Percentiles rank a stretch among this genome's conserved stretches.
These are phyloP conservation scores for Oxyteleia sp. DNA, from an alignment of 2,888 invertebrate species.

Conservation along the genomic window DNA sequence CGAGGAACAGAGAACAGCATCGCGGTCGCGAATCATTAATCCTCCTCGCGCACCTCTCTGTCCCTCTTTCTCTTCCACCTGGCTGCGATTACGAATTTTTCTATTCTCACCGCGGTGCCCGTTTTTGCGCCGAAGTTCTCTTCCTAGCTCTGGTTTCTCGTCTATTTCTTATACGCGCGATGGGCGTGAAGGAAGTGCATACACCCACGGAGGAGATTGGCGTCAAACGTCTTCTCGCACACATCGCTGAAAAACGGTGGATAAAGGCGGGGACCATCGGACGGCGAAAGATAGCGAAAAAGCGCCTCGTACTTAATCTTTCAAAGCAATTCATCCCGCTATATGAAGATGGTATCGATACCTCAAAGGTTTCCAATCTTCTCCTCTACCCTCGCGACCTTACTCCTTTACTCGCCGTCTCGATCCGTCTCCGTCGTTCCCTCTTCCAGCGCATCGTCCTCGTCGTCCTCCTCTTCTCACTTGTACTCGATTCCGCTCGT, in stretches of 20 bases:
- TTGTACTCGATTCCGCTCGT: conserved; percentile 38
- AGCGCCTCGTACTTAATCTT: conserved; percentile 70
- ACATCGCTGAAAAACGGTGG: conserved; percentile 53
- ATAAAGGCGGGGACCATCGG: conserved; percentile 60
- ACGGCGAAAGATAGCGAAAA: conserved; percentile 39
- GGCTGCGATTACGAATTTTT: conserved; percentile 79
- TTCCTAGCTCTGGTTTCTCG: conserved; percentile 45
- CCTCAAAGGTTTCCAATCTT: conserved; percentile 68
- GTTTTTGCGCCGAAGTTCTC: conserved; percentile 43
- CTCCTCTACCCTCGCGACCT: conserved; percentile 55
- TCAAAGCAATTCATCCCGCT: conserved; percentile 71
- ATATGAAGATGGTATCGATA: conserved; percentile 69
- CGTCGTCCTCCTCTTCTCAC: conserved; percentile 49
- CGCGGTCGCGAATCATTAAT: conserved; percentile 83
- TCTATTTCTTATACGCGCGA: conserved; percentile 54
- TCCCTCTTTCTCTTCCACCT: conserved; percentile 73
- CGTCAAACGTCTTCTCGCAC: conserved; percentile 77
- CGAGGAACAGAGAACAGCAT: conserved; percentile 69
- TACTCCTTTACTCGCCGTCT: no score
- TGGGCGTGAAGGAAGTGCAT: conserved; percentile 73
- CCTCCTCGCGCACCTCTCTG: conserved; percentile 74
- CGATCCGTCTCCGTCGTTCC: no score
- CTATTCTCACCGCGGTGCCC: conserved; percentile 41
- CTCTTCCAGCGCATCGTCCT: no score
- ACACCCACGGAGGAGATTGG: conserved; percentile 78